phyloP scores from a whole-genome alignment of 1,140 invertebrate genomes.

The Conus ventricosus region DNA sequence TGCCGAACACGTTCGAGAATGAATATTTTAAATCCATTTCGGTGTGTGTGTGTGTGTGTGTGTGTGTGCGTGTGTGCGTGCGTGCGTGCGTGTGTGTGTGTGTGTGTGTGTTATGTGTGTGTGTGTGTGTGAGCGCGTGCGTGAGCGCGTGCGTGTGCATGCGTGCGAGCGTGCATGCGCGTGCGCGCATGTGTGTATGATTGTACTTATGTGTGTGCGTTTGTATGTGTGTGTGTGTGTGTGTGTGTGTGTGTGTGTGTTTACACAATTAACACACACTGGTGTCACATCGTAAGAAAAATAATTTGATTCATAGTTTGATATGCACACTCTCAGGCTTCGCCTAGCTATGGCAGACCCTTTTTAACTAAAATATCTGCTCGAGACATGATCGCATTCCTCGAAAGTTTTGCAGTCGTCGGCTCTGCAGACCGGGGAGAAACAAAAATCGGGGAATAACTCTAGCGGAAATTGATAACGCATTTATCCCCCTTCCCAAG shows the following conservation, averaged over 20 bases:
- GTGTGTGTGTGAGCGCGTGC: background rate
- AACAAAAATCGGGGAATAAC: too few species aligned
- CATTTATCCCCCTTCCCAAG: too few species aligned
- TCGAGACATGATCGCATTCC: too few species aligned
- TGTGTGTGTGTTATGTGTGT: background rate
- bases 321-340: background rate
- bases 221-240: conserved; percentile 16
- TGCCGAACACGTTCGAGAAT: too few species aligned
- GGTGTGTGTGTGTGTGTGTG: conserved; percentile 21
- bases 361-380: too few species aligned
- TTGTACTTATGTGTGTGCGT: conserved; percentile 14
- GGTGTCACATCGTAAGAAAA: background rate
- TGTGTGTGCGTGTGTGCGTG: background rate
- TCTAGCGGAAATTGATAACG: too few species aligned
- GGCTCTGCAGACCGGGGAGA: too few species aligned
- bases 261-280: background rate
- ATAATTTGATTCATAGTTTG: background rate
- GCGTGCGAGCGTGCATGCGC: background rate
- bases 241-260: conserved; percentile 25
- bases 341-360: too few species aligned
- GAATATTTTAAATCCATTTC: too few species aligned
- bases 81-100: background rate
- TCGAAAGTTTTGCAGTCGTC: too few species aligned
- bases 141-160: background rate
- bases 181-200: background rate